These are phyloP conservation scores for Helicoverpa assulta DNA, from an alignment of 2,888 invertebrate genomes.

Conservation along the genomic window DNA sequence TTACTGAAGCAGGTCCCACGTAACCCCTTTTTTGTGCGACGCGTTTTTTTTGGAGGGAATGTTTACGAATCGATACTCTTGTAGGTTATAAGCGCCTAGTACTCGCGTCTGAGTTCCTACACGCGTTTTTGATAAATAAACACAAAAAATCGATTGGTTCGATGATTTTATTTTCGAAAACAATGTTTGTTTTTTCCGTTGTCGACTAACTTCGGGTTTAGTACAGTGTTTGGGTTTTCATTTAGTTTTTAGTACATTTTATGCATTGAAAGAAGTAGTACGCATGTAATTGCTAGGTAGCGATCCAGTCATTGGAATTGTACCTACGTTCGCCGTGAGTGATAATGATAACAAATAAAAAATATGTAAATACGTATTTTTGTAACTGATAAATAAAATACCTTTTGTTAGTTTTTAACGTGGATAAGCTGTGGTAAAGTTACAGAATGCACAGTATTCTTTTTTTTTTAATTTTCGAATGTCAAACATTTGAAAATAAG, in stretches of 20 bases:
- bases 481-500: conserved; percentile 1
- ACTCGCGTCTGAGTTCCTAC: conserved; percentile 61
- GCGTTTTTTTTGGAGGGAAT: conserved; percentile 86
- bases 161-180: conserved; percentile 49
- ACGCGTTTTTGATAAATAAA: conserved; percentile 67
- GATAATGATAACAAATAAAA: conserved; percentile 30
- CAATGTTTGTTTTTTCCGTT: conserved; percentile 51
- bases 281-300: background rate
- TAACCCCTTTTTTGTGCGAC: conserved; percentile 86
- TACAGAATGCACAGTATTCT: background rate
- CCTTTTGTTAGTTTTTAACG: background rate
- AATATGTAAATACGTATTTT: background rate
- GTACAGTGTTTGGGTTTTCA: conserved; percentile 34
- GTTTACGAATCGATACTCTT: conserved; percentile 81
- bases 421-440: background rate
- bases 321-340: background rate
- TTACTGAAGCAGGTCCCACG: conserved; percentile 82
- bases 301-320: background rate
- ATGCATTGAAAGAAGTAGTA: background rate
- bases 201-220: conserved; percentile 47
- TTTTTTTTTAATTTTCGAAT: conserved; percentile 11
- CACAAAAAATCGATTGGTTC: conserved; percentile 51
- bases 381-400: background rate
- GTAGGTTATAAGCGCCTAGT: conserved; percentile 83
- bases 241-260: conserved; percentile 9